Conservation (phyloP, 2,797 vertebrate genomes). For the Sebastes hubbsi region DNA sequence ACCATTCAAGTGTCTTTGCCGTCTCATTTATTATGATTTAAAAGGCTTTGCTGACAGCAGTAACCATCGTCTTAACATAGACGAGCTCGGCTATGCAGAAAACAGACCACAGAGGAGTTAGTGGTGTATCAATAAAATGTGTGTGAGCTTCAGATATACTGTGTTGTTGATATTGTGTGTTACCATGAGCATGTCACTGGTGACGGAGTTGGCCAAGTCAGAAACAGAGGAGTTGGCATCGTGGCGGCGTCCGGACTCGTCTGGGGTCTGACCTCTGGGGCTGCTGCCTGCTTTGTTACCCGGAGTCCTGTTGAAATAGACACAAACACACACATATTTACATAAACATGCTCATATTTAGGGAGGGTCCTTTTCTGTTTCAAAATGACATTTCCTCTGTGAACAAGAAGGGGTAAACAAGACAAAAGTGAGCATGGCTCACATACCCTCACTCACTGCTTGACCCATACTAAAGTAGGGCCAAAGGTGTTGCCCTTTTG, state of each 20-base stretch:
- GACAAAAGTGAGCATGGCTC: too few species aligned
- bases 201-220: conserved; percentile 96
- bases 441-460: too few species aligned
- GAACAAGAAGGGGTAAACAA: neutral
- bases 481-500: too few species aligned
- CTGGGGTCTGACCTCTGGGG: conserved; percentile 82
- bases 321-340: conserved; percentile 27
- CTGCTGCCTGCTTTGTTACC: conserved; percentile 80
- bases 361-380: neutral
- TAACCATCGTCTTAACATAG: conserved; percentile 28
- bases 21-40: conserved; percentile 47
- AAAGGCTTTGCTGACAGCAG: conserved; percentile 40
- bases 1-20: conserved; percentile 8
- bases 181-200: conserved; percentile 99
- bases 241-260: conserved; percentile 79
- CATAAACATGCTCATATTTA: neutral
- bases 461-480: too few species aligned
- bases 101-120: conserved; percentile 3
- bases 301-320: conserved; percentile 75
- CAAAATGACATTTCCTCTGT: neutral
- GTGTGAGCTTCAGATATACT: neutral
- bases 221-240: conserved; percentile 91
- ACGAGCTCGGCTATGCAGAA: conserved; percentile 25
- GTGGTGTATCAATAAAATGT: conserved; percentile 11
- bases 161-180: conserved; percentile 16